Evolutionary conservation across 2,113 vertebrate genomes (phyloP).

Genomic region (Misgurnus mizolepis): DNA sequence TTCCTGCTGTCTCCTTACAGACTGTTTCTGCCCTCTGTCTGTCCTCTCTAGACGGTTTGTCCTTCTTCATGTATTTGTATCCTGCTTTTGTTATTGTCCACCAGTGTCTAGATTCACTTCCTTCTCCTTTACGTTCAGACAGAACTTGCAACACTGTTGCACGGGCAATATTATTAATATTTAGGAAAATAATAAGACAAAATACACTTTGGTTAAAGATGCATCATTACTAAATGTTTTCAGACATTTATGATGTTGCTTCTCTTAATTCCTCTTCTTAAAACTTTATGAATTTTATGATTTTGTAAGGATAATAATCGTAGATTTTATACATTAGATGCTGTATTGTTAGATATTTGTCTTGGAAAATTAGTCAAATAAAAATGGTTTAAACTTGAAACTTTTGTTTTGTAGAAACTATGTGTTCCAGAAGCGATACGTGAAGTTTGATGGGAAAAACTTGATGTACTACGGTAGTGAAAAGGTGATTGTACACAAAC

Average conservation of each 20-base stretch:
- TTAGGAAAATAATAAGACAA: no score
- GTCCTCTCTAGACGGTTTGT: conserved; percentile 68
- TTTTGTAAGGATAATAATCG: no score
- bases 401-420: conserved; percentile 82
- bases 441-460: conserved; percentile 92
- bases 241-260: background rate
- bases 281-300: no score
- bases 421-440: conserved; percentile 94
- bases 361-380: no score
- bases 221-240: no score
- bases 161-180: no score
- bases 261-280: background rate
- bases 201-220: no score
- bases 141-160: no score
- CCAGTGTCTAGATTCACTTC: conserved; percentile 24
- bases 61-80: conserved; percentile 42
- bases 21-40: conserved; percentile 64
- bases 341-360: no score
- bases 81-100: conserved; percentile 13
- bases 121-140: background rate
- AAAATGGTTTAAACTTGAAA: no score
- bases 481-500: conserved; percentile 76
- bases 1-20: conserved; percentile 58
- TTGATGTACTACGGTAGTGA: conserved; percentile 94
- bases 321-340: no score